Base-by-base conservation (phyloP, 2,888 invertebrate genomes). In the Conchocele bisecta region DNA sequence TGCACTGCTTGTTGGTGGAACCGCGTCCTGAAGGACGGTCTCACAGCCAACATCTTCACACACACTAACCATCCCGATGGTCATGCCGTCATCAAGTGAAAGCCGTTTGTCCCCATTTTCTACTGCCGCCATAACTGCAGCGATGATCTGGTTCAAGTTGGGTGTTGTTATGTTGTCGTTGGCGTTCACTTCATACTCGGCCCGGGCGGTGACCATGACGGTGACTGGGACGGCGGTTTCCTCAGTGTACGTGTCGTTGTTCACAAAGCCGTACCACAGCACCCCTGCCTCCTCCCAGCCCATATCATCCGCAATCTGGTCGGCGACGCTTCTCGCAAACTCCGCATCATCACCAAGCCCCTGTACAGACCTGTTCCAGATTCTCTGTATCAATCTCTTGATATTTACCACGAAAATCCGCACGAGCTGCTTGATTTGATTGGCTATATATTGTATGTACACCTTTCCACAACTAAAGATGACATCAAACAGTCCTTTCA, bases 201-300 rank as follows among this genome's bases (percentile, higher is more conserved):
- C 28, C 29, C 50, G 28, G 9, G 50, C 28, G 3, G 29, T 33
- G 3, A 50, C 5, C n/a, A 50, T 29, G 6, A 50, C 20, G 7
- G 11, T n/a, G 50, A 50, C 37, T 13, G 37, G 11, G 11, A 35
- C 7, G 6, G 5, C n/a, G 24, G n/a, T 22, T 9, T 4, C 13
- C 17, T 56, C 41, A 5, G 28, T 4, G 3, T 11, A 20, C 35
- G 4, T 22, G 4, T 15, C 5, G 17, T 54, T 15, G 24, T 33
- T 35, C 22, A 26, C 9, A 11, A 26, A 39, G 24, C 41, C 20
- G 24, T 28, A 41, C 56, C 56, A 56, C n/a, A 29, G 39, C 22
- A 56, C 56, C 17, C 56, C 56, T 22, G 9, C 15, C n/a, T 37
- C 2, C 24, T 37, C n/a, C 56, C 56, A 56, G 4, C n/a, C 24